Conservation (phyloP, 2,113 vertebrate genomes). For the Brachyistius frenatus region DNA sequence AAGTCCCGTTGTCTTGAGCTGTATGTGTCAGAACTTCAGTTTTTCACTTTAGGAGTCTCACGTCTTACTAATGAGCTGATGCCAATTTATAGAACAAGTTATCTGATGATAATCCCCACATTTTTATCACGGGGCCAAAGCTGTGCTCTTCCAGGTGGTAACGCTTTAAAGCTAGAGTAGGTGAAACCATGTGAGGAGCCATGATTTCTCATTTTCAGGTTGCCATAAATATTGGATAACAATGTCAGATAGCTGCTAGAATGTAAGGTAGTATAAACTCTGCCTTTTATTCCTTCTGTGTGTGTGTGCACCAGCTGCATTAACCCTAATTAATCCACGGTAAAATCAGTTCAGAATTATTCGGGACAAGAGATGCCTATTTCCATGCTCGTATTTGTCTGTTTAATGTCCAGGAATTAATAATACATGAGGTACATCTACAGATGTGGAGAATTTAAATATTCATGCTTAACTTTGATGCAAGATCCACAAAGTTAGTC, state of each 20-base stretch:
- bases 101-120: neutral
- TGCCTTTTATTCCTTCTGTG: neutral
- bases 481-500: slow-evolving; percentile 50
- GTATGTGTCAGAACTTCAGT: neutral
- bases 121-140: neutral
- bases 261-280: slow-evolving; percentile 1
- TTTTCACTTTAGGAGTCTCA: slow-evolving; percentile 12
- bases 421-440: slow-evolving; percentile 34
- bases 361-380: slow-evolving; percentile 20
- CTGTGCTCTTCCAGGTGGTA: neutral
- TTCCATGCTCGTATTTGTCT: slow-evolving; percentile 36
- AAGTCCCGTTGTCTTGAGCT: slow-evolving; percentile 10
- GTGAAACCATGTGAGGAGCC: neutral
- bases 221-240: slow-evolving; percentile 21
- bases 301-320: slow-evolving; percentile 3
- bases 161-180: neutral
- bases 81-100: slow-evolving; percentile 2
- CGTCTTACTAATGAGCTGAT: slow-evolving; percentile 64
- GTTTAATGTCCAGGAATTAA: slow-evolving; percentile 40
- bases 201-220: slow-evolving; percentile 24
- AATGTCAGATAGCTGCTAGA: neutral
- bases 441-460: slow-evolving; percentile 46
- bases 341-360: slow-evolving; percentile 16
- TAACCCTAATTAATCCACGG: slow-evolving; percentile 48
- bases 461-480: slow-evolving; percentile 44